Conservation (phyloP, 1,140 invertebrate species). For the Sinella curviseta region DNA sequence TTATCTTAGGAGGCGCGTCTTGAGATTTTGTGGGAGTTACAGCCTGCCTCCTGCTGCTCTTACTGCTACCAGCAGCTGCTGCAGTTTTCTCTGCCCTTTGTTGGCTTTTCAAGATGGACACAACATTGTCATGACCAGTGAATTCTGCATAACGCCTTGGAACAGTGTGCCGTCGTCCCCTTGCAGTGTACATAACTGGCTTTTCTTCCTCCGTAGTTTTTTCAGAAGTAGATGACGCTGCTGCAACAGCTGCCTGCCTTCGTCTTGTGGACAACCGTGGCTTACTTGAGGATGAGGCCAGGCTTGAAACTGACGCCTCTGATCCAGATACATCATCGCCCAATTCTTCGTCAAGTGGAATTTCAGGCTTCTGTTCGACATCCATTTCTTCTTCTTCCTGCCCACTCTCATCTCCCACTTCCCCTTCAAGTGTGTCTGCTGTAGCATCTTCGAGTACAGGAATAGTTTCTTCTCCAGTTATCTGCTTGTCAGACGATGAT, state of each 20-base stretch:
- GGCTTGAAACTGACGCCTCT: not conserved
- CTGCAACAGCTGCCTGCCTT: not conserved
- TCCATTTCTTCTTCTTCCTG: conserved; percentile 3
- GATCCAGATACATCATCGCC: not conserved
- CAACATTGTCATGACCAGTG: conserved; percentile 34
- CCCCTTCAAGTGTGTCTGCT: not conserved
- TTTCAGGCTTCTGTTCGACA: not conserved
- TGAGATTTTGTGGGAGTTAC: not conserved
- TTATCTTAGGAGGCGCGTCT: not conserved
- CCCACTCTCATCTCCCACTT: not conserved
- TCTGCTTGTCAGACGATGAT: not conserved
- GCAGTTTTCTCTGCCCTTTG: not conserved
- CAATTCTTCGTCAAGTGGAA: not conserved
- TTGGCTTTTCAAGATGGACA: conserved; percentile 33
- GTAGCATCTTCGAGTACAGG: not conserved
- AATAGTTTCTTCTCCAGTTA: not conserved
- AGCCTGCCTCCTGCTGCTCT: not conserved
- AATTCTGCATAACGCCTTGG: conserved; percentile 38
- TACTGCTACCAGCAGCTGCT: conserved; percentile 14
- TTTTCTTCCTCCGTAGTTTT: conserved; percentile 18
- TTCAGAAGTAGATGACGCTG: not conserved
- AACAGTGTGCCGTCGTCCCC: conserved; percentile 34
- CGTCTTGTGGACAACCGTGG: not conserved
- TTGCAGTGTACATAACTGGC: conserved; percentile 32
- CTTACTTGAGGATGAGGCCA: conserved; percentile 8